These are phyloP conservation scores for Suncus etruscus DNA, from an alignment of 2,113 vertebrate species.

Conservation along the genomic window DNA sequence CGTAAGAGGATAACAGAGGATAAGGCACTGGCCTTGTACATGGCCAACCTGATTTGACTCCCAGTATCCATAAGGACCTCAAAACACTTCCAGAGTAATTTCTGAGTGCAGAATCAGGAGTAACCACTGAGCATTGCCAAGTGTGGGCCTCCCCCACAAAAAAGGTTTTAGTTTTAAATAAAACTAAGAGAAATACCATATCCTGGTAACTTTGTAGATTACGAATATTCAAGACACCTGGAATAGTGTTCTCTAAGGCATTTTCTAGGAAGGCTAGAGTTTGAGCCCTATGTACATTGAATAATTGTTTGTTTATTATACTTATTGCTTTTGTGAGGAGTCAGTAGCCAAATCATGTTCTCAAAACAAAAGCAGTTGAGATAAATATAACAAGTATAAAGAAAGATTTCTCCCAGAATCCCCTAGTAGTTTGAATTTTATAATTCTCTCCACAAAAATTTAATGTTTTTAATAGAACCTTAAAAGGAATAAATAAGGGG, in stretches of 20 bases:
- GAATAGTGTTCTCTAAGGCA: not conserved
- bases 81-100: too few relatives aligned
- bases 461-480: too few relatives aligned
- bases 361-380: not conserved
- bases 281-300: not conserved
- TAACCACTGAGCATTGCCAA: too few relatives aligned
- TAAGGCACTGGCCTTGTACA: too few relatives aligned
- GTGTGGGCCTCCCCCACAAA: too few relatives aligned
- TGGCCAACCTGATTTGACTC: too few relatives aligned
- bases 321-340: not conserved
- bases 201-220: not conserved
- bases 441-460: not conserved
- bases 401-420: conserved; percentile 21
- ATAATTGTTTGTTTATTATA: not conserved
- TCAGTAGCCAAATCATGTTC: not conserved
- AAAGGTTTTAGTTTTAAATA: too few relatives aligned
- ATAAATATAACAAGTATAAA: not conserved
- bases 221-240: not conserved
- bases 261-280: not conserved
- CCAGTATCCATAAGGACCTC: too few relatives aligned
- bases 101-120: too few relatives aligned
- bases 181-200: not conserved
- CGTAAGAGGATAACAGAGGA: too few relatives aligned
- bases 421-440: not conserved
- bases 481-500: too few relatives aligned